phyloP scores from a whole-genome alignment of 2,113 vertebrate species.

The Herpailurus yagouaroundi region DNA sequence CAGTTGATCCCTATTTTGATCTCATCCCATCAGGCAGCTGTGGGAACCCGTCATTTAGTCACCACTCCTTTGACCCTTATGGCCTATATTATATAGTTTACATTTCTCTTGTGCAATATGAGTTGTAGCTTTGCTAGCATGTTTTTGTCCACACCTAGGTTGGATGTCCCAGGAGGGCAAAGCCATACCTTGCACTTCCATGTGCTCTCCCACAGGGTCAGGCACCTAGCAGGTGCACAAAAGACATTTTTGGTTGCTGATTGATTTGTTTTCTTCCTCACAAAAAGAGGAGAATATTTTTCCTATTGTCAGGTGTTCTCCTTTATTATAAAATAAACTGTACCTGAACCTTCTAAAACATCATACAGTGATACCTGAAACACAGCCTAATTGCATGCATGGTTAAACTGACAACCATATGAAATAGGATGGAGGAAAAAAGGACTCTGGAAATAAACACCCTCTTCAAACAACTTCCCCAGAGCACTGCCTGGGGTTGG shows the following conservation, averaged over 20 bases:
- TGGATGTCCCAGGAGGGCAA: neutral
- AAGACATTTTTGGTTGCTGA: neutral
- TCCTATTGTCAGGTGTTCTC: neutral
- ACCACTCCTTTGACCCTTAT: neutral
- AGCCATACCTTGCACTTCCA: neutral
- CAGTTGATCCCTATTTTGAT: constrained; percentile 58
- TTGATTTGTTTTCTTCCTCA: neutral
- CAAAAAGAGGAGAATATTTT: neutral
- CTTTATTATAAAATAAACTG: constrained; percentile 4
- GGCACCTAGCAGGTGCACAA: neutral
- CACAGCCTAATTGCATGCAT: neutral
- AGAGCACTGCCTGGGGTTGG: neutral
- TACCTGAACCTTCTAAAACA: neutral
- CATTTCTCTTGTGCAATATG: neutral
- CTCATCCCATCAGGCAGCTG: constrained; percentile 53
- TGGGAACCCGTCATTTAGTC: constrained; percentile 47
- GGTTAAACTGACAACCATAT: neutral
- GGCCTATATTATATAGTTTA: neutral
- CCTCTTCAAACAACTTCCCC: neutral
- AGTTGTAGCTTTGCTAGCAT: neutral
- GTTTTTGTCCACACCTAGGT: constrained; percentile 20
- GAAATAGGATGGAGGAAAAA: neutral
- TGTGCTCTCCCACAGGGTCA: neutral
- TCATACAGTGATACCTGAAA: neutral
- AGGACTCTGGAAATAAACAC: neutral